These are phyloP conservation scores for Patiria pectinifera DNA, from an alignment of 53 echinoderm and acorn worm species.

Conservation along the genomic window DNA sequence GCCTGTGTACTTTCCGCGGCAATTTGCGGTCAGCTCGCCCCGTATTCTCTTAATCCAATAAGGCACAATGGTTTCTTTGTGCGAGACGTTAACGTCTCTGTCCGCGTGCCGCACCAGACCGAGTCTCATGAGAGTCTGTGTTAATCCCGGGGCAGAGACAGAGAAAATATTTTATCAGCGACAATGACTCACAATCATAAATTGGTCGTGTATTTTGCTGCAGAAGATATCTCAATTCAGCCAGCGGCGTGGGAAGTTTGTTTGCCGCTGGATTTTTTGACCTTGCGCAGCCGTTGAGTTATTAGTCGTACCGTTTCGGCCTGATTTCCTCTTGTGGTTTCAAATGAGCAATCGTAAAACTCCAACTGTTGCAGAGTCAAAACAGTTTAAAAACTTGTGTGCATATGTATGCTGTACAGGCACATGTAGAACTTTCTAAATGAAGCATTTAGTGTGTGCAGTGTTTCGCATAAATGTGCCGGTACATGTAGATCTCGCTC, in stretches of 20 bases:
- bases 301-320: too few species aligned
- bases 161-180: neutral
- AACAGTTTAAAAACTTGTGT: too few species aligned
- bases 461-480: too few species aligned
- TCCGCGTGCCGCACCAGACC: too few species aligned
- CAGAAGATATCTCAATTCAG: neutral
- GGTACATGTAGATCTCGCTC: too few species aligned
- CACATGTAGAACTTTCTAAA: too few species aligned
- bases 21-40: neutral
- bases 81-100: neutral
- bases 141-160: neutral
- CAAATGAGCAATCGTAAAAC: neutral
- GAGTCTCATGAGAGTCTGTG: neutral
- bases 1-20: neutral
- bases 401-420: too few species aligned
- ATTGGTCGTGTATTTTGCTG: neutral
- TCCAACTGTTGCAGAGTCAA: neutral
- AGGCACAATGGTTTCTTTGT: neutral
- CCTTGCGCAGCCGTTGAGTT: too few species aligned
- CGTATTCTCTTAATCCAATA: neutral
- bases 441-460: too few species aligned
- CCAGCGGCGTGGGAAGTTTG: neutral
- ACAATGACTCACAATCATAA: slow-evolving; percentile 3
- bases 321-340: neutral
- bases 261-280: neutral